Evolutionary conservation across 2,113 vertebrate species (phyloP).

Genomic region (Paramisgurnus dabryanus): DNA sequence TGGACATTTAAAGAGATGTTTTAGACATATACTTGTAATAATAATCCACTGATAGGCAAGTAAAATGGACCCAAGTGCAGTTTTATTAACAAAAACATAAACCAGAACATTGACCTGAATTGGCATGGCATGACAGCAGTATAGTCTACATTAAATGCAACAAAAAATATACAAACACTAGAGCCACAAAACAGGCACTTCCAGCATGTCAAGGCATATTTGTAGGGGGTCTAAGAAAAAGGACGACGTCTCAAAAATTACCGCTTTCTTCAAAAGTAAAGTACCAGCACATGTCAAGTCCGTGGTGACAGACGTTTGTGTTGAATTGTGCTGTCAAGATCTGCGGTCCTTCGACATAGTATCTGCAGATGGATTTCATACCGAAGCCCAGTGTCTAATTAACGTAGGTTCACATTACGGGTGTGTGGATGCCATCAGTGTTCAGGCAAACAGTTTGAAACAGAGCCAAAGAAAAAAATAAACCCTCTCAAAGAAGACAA

Average conservation of each 20-base stretch:
- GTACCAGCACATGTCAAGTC: conserved; percentile 19
- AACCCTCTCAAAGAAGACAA: conserved; percentile 4
- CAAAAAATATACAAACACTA: background rate
- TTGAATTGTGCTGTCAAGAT: conserved; percentile 34
- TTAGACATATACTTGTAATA: too few species aligned
- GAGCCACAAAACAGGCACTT: background rate
- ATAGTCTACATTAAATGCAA: background rate
- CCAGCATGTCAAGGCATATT: background rate
- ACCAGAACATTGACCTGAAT: too few species aligned
- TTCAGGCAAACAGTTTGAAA: background rate
- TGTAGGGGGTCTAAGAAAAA: background rate
- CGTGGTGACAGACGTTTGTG: conserved; percentile 14
- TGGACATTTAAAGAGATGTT: too few species aligned
- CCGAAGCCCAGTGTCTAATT: too few species aligned
- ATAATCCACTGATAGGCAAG: too few species aligned
- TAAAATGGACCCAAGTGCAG: too few species aligned
- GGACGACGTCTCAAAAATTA: background rate
- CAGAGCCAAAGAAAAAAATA: background rate
- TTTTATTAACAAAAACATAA: too few species aligned
- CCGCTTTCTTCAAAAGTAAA: background rate
- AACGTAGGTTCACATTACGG: too few species aligned
- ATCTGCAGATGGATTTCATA: conserved; percentile 14
- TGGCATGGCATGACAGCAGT: background rate
- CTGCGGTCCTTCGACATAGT: conserved; percentile 23
- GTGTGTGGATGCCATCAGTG: background rate